Percentiles rank a stretch among this genome's conserved stretches.
Evolutionary conservation across 2,888 invertebrate genomes (phyloP).

Genomic region (Volucella bombylans): DNA sequence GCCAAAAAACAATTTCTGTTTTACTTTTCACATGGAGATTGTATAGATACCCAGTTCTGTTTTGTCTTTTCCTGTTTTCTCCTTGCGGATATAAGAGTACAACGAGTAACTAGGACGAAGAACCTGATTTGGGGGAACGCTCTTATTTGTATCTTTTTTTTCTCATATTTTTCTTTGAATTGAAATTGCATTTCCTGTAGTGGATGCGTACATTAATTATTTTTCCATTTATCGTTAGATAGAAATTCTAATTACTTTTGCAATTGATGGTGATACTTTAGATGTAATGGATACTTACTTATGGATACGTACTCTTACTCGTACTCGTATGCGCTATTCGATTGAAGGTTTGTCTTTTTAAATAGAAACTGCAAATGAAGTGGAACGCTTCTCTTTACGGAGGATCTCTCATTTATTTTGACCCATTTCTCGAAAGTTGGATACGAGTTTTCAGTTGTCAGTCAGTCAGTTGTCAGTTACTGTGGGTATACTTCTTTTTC

Average conservation of each 20-base stretch:
- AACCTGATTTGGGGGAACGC: neutral
- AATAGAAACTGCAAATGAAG: constrained; percentile 61
- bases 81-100: too few species aligned
- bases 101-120: constrained; percentile 26
- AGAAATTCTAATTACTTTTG: constrained; percentile 64
- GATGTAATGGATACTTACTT: constrained; percentile 60
- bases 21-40: neutral
- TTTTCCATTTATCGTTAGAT: constrained; percentile 40
- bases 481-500: neutral
- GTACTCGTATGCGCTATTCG: constrained; percentile 1
- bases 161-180: constrained; percentile 4
- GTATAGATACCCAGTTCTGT: neutral
- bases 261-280: constrained; percentile 56
- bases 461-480: neutral
- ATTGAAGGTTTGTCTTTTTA: neutral
- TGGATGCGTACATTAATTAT: constrained; percentile 53
- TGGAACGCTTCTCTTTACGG: constrained; percentile 51
- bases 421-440: constrained; percentile 49
- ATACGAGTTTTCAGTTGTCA: constrained; percentile 46
- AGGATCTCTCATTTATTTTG: constrained; percentile 69
- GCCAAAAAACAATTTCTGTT: constrained; percentile 24
- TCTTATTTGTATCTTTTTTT: neutral
- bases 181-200: constrained; percentile 7
- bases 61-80: neutral
- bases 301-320: neutral